Evolutionary conservation across 2,797 vertebrate species (phyloP).

Genomic region (Gymnothorax reevesii): DNA sequence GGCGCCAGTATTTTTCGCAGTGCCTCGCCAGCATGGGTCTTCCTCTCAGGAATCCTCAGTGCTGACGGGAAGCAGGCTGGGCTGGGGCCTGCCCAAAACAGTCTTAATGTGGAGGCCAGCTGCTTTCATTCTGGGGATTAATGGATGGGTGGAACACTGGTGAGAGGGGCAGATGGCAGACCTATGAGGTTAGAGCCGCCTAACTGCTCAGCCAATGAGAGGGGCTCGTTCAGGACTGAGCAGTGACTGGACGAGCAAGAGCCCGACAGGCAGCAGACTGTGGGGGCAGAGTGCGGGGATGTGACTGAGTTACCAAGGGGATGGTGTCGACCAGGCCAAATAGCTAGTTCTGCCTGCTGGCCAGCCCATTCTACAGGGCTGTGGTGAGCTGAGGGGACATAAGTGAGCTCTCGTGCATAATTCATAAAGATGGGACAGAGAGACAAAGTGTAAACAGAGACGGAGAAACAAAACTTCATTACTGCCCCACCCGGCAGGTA

Average conservation of each 20-base stretch:
- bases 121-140: background rate
- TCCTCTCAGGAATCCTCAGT: background rate
- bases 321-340: background rate
- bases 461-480: background rate
- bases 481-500: background rate
- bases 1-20: background rate
- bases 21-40: slow-evolving; percentile 10
- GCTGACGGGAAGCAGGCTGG: background rate
- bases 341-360: background rate
- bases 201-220: background rate
- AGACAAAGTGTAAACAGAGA: background rate
- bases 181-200: background rate
- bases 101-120: background rate
- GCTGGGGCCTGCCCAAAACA: background rate
- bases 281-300: background rate
- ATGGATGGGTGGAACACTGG: background rate
- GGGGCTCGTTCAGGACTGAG: background rate
- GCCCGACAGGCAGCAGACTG: too few species aligned
- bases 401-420: background rate
- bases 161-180: background rate
- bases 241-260: background rate
- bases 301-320: background rate
- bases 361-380: background rate
- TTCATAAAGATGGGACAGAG: background rate
- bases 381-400: background rate